Percentiles rank a stretch among this genome's conserved stretches.
Evolutionary conservation across 2,888 invertebrate species (phyloP).

Genomic region (Rhogogaster chlorosoma): DNA sequence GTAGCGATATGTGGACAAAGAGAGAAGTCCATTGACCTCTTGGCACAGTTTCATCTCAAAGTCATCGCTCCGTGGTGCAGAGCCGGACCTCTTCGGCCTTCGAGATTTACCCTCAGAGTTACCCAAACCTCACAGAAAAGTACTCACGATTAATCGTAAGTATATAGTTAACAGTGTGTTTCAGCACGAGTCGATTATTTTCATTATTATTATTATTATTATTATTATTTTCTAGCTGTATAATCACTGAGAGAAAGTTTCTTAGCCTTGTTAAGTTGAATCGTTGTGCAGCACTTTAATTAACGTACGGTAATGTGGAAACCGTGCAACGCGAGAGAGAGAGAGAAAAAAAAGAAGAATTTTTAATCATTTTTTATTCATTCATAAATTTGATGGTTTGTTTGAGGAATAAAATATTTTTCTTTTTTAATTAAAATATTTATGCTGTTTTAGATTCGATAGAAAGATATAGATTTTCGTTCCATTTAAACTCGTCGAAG

Average conservation of each 20-base stretch:
- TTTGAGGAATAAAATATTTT: neutral
- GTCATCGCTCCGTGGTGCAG: constrained; percentile 40
- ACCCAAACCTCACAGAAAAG: neutral
- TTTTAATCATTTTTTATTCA: neutral
- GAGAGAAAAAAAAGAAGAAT: neutral
- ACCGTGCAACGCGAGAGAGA: neutral
- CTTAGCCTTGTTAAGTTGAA: neutral
- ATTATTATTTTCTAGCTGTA: neutral
- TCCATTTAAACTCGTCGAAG: neutral
- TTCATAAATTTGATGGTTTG: neutral
- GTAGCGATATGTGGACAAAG: constrained; percentile 44
- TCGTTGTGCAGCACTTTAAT: neutral
- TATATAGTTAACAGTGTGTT: neutral
- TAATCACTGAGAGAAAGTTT: constrained; percentile 34
- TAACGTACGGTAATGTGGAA: neutral
- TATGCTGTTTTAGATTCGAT: too few relatives aligned
- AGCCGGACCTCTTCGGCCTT: constrained; percentile 39
- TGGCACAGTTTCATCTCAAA: constrained; percentile 70
- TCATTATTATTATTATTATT: neutral
- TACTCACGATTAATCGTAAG: neutral
- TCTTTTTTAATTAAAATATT: too few relatives aligned
- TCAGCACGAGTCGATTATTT: neutral
- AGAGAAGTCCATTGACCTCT: constrained; percentile 67
- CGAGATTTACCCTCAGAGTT: neutral
- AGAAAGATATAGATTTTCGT: neutral